Percentiles rank a stretch among this genome's conserved stretches.
phyloP scores from a whole-genome alignment of 2,888 invertebrate genomes.

The Sminthurides aquaticus region DNA sequence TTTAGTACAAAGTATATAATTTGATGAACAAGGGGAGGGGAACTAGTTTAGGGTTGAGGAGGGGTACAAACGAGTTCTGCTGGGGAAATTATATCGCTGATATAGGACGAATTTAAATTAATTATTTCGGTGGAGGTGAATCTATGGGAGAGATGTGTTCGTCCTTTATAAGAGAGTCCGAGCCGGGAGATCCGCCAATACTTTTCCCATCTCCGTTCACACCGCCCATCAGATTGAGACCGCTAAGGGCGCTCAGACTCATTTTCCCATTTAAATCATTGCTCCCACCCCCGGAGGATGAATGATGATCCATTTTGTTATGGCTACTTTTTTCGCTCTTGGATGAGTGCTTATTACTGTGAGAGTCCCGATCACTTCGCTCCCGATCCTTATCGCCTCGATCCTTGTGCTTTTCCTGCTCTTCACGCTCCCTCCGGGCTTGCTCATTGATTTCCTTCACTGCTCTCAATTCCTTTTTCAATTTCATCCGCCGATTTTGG shows the following conservation, averaged over 20 bases:
- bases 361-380: slow-evolving; percentile 18
- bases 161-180: slow-evolving; percentile 42
- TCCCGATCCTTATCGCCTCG: slow-evolving; percentile 61
- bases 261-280: slow-evolving; percentile 36
- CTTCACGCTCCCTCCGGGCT: slow-evolving; percentile 79
- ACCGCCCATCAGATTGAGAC: slow-evolving; percentile 29
- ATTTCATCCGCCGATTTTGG: slow-evolving; percentile 92
- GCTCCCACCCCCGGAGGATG: slow-evolving; percentile 9
- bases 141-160: slow-evolving; percentile 42
- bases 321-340: slow-evolving; percentile 14
- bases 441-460: slow-evolving; percentile 93
- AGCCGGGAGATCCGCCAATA: slow-evolving; percentile 33
- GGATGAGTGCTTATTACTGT: slow-evolving; percentile 11
- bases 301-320: slow-evolving; percentile 24
- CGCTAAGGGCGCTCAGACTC: slow-evolving; percentile 25
- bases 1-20: too few relatives aligned
- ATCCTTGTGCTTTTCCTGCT: slow-evolving; percentile 85
- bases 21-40: too few relatives aligned
- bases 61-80: too few relatives aligned
- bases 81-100: too few relatives aligned
- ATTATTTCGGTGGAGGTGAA: slow-evolving; percentile 40
- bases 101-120: not conserved
- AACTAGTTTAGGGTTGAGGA: too few relatives aligned
- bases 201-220: slow-evolving; percentile 23
- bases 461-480: slow-evolving; percentile 89